phyloP scores from a whole-genome alignment of 37 sponge, comb jelly and placozoan genomes.

The Ephydatia muelleri region DNA sequence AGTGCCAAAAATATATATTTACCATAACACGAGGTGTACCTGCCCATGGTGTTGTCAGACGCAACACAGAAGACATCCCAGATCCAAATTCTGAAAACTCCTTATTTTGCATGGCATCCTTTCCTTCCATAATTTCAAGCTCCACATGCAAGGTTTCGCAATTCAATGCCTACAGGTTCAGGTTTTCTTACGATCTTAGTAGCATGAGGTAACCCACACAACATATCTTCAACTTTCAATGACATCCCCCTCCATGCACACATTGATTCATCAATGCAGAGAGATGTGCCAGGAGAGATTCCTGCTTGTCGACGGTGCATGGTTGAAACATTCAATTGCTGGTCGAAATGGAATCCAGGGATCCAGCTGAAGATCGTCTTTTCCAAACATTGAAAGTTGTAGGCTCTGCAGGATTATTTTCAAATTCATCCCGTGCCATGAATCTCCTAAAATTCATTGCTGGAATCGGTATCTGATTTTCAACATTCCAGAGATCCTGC shows the following conservation, averaged over 20 bases:
- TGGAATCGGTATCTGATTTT: not conserved
- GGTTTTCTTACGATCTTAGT: no score
- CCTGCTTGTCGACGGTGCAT: not conserved
- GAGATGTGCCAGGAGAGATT: not conserved
- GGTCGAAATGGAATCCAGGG: not conserved
- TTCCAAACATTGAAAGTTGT: not conserved
- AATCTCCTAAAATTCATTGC: not conserved
- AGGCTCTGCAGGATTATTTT: not conserved
- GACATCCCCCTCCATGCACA: slow-evolving; percentile 1
- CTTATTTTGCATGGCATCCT: no score
- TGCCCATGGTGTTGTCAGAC: no score
- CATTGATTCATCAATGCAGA: not conserved
- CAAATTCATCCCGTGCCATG: not conserved
- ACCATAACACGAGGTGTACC: no score
- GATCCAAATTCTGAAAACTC: no score
- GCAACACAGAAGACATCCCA: no score
- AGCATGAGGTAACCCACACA: no score
- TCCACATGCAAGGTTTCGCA: no score
- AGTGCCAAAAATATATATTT: slow-evolving; percentile 15
- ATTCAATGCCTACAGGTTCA: no score
- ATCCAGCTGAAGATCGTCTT: not conserved
- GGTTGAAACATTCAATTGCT: not conserved
- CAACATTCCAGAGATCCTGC: not conserved
- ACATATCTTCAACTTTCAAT: not conserved
- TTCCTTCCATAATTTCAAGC: no score